Evolutionary conservation across 1,140 invertebrate genomes (phyloP).

Genomic region (Hestina assimilis): DNA sequence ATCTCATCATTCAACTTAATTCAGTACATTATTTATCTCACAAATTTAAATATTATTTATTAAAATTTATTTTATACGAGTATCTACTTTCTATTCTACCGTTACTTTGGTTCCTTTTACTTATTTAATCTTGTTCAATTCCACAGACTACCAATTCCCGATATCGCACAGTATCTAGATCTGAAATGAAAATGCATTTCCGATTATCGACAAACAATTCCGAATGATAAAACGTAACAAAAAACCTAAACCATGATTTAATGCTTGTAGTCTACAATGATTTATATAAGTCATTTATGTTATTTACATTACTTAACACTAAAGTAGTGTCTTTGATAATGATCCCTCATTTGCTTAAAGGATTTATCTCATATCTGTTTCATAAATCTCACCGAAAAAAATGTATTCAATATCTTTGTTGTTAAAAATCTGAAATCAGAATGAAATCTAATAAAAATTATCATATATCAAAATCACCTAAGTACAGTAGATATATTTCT

Average conservation of each 20-base stretch:
- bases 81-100: slow-evolving; percentile 44
- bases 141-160: slow-evolving; percentile 41
- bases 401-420: slow-evolving; percentile 11
- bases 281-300: slow-evolving; percentile 51
- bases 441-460: slow-evolving; percentile 28
- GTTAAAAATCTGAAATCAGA: slow-evolving; percentile 3
- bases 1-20: slow-evolving; percentile 14
- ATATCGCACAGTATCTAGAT: slow-evolving; percentile 14
- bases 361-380: slow-evolving; percentile 14
- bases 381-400: not conserved
- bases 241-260: slow-evolving; percentile 20
- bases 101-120: slow-evolving; percentile 64
- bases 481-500: slow-evolving; percentile 24
- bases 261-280: slow-evolving; percentile 37
- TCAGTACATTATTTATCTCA: slow-evolving; percentile 16
- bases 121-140: slow-evolving; percentile 57
- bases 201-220: not conserved
- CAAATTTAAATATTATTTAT: slow-evolving; percentile 24
- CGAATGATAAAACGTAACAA: slow-evolving; percentile 3
- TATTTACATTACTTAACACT: slow-evolving; percentile 62
- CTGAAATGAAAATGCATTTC: not conserved
- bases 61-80: slow-evolving; percentile 35
- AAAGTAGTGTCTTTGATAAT: slow-evolving; percentile 58
- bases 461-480: slow-evolving; percentile 31
- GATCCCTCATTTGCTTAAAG: slow-evolving; percentile 62